Evolutionary conservation across 2,113 vertebrate genomes (phyloP).

Genomic region (Poicephalus meyeri): DNA sequence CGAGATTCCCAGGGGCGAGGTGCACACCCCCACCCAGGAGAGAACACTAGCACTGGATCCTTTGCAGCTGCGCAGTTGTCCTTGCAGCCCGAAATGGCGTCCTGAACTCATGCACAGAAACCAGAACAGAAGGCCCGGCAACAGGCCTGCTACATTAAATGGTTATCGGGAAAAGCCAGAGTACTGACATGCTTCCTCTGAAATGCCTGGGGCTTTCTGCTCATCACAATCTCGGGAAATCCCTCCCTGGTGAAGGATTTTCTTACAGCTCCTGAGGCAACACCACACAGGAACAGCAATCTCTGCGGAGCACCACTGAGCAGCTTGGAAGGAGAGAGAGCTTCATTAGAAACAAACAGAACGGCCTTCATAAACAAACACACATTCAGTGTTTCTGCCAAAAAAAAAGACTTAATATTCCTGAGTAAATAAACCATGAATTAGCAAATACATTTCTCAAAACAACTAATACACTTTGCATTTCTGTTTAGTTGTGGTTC

Average conservation of each 20-base stretch:
- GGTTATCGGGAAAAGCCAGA: background rate
- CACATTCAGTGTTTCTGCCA: background rate
- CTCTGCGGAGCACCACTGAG: too few species aligned
- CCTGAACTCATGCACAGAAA: background rate
- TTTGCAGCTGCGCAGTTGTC: background rate
- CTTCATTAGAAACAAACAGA: background rate
- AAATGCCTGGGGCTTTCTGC: background rate
- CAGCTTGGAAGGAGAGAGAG: background rate
- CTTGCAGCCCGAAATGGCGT: background rate
- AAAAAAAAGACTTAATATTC: background rate
- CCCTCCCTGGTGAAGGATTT: background rate
- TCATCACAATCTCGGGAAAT: background rate
- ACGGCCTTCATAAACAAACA: background rate
- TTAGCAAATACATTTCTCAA: background rate
- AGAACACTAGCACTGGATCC: rapidly evolving
- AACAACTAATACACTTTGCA: too few species aligned
- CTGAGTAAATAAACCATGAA: background rate
- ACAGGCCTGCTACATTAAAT: too few species aligned
- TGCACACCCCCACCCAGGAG: too few species aligned
- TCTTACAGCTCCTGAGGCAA: background rate
- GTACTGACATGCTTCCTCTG: background rate
- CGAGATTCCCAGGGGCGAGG: rapidly evolving
- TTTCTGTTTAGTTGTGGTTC: background rate
- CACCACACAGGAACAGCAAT: too few species aligned
- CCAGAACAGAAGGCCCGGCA: background rate